phyloP scores from a whole-genome alignment of 2,113 vertebrate genomes.

The Caretta caretta region DNA sequence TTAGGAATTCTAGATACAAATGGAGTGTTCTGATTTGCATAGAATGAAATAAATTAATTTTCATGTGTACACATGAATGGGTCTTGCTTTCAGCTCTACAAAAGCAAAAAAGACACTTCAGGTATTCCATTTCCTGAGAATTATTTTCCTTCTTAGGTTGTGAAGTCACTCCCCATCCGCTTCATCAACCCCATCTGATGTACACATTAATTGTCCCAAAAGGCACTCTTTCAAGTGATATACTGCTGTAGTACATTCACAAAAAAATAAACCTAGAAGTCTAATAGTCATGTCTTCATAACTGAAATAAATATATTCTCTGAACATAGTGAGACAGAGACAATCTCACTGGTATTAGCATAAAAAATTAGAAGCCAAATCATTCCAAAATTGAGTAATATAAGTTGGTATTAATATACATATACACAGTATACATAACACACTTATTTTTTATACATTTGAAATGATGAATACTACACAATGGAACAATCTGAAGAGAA shows the following conservation, averaged over 20 bases:
- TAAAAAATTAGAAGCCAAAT: conserved; percentile 30
- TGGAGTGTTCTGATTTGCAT: not conserved
- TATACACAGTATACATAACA: conserved; percentile 37
- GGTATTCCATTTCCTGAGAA: not conserved
- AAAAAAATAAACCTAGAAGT: not conserved
- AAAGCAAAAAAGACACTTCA: not conserved
- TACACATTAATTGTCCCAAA: conserved; percentile 7
- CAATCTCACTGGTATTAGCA: conserved; percentile 55
- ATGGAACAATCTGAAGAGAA: conserved; percentile 48
- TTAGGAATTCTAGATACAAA: not conserved
- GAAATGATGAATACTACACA: conserved; percentile 46
- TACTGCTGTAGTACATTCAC: conserved; percentile 30
- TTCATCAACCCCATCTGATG: not conserved
- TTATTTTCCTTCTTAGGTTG: not conserved
- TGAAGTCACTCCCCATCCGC: not conserved
- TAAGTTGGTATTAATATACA: conserved; percentile 27
- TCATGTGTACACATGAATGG: accelerated
- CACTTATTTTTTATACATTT: conserved; percentile 52
- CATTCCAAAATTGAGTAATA: conserved; percentile 24
- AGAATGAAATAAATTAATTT: not conserved
- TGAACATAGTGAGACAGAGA: conserved; percentile 13
- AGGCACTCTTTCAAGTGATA: conserved; percentile 24
- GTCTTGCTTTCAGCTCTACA: not conserved
- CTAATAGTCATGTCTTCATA: not conserved
- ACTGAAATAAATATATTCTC: not conserved